Percentiles rank a stretch among this genome's conserved stretches.
phyloP scores from a whole-genome alignment of 2,113 vertebrate genomes.

The Clupea harengus region DNA sequence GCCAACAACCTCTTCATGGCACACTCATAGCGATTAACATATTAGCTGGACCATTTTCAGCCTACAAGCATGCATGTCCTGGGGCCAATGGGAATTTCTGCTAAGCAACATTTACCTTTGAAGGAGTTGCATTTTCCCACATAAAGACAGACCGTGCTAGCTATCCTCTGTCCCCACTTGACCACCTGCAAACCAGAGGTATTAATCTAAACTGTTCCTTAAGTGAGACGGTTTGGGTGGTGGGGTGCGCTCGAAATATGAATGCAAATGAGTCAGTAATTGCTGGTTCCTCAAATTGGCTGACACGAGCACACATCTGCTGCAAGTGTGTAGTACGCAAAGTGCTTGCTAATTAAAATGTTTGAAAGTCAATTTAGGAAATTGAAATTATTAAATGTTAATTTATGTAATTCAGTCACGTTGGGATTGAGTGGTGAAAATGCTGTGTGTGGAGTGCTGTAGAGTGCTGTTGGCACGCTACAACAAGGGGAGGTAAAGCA shows the following conservation, averaged over 20 bases:
- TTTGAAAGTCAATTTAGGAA: constrained; percentile 68
- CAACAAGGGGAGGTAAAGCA: constrained; percentile 51
- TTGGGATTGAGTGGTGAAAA: constrained; percentile 47
- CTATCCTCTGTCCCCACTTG: constrained; percentile 55
- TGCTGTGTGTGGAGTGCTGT: constrained; percentile 42
- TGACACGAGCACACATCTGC: constrained; percentile 69
- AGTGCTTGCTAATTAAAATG: constrained; percentile 71
- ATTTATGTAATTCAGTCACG: constrained; percentile 60
- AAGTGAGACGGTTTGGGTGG: constrained; percentile 45
- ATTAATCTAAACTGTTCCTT: constrained; percentile 50
- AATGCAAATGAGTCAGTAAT: constrained; percentile 69
- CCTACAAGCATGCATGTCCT: neutral
- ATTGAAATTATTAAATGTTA: constrained; percentile 67
- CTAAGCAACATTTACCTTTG: neutral
- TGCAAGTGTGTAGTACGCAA: constrained; percentile 58
- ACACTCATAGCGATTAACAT: neutral
- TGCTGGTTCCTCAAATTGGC: constrained; percentile 65
- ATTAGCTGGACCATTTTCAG: neutral
- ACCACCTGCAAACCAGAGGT: constrained; percentile 58
- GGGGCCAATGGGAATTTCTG: neutral
- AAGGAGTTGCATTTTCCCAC: constrained; percentile 52
- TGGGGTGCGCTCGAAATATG: constrained; percentile 54
- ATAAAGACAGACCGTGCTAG: constrained; percentile 52
- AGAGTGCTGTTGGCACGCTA: constrained; percentile 32
- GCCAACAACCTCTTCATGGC: neutral